Evolutionary conservation across 2,797 vertebrate genomes (phyloP).

Genomic region (Macrochelys suwanniensis): DNA sequence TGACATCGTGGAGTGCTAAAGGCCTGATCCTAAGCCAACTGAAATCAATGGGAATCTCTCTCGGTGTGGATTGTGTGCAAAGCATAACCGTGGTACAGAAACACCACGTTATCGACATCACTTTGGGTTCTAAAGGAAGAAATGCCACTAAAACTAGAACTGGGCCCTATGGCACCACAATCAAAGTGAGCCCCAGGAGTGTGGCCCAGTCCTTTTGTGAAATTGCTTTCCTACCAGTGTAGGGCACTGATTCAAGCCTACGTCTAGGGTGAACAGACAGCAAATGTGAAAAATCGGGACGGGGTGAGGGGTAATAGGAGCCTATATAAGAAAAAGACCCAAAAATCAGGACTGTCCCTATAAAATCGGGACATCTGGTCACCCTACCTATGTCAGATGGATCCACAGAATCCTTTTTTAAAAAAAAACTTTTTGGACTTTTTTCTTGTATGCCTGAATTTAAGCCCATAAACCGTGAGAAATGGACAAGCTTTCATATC

Average conservation of each 20-base stretch:
- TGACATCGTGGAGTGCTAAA: conserved; percentile 13
- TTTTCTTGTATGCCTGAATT: not conserved
- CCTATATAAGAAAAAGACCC: too few species aligned
- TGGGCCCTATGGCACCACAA: accelerated
- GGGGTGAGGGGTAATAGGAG: too few species aligned
- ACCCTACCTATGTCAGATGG: too few species aligned
- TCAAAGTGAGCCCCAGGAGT: not conserved
- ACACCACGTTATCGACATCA: conserved; percentile 3
- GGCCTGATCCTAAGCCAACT: conserved; percentile 34
- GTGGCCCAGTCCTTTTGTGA: not conserved
- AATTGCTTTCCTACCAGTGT: conserved; percentile 33
- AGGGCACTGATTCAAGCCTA: not conserved
- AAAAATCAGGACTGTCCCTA: too few species aligned
- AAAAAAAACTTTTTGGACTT: not conserved
- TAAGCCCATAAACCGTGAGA: not conserved
- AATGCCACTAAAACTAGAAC: conserved; percentile 37
- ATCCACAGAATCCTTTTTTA: not conserved
- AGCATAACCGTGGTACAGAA: not conserved
- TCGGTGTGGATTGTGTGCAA: not conserved
- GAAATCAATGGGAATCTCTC: conserved; percentile 22
- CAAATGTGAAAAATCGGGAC: too few species aligned
- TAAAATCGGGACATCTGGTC: too few species aligned
- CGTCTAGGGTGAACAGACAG: too few species aligned
- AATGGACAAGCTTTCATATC: not conserved
- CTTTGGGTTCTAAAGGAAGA: conserved; percentile 49